Percentiles rank a stretch among this genome's conserved stretches.
Conservation (phyloP, 2,113 vertebrate genomes). For the Pseudolaguvia tuberculata region DNA sequence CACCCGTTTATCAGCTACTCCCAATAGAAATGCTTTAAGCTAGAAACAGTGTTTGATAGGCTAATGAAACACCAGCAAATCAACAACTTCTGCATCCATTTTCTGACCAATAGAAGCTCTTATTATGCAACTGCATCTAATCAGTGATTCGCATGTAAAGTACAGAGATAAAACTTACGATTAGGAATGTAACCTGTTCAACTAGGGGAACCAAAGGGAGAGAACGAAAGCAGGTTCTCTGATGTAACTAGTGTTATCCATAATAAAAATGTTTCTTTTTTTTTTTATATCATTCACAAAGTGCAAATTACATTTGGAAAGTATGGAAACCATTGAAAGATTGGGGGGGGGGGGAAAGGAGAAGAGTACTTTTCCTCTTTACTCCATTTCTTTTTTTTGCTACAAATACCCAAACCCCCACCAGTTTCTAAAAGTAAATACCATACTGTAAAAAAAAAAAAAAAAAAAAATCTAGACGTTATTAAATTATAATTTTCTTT, state of each 20-base stretch:
- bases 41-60: not conserved
- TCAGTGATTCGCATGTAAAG: not conserved
- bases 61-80: not conserved
- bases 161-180: not conserved
- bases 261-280: conserved; percentile 33
- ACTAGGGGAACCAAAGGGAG: conserved; percentile 17
- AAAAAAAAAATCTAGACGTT: conserved; percentile 39
- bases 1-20: not conserved
- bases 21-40: not conserved
- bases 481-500: conserved; percentile 48
- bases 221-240: conserved; percentile 56
- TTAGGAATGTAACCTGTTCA: not conserved
- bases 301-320: conserved; percentile 68
- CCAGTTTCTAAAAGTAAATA: conserved; percentile 71
- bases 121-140: not conserved
- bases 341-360: no score
- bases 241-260: conserved; percentile 68
- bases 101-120: not conserved
- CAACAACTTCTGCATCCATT: not conserved
- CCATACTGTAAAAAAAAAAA: conserved; percentile 69
- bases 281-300: conserved; percentile 66
- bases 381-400: not conserved
- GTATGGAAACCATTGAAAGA: conserved; percentile 53
- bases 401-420: conserved; percentile 25
- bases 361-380: not conserved